phyloP scores from a whole-genome alignment of 2,888 invertebrate species.

The Cartodere bifasciata region DNA sequence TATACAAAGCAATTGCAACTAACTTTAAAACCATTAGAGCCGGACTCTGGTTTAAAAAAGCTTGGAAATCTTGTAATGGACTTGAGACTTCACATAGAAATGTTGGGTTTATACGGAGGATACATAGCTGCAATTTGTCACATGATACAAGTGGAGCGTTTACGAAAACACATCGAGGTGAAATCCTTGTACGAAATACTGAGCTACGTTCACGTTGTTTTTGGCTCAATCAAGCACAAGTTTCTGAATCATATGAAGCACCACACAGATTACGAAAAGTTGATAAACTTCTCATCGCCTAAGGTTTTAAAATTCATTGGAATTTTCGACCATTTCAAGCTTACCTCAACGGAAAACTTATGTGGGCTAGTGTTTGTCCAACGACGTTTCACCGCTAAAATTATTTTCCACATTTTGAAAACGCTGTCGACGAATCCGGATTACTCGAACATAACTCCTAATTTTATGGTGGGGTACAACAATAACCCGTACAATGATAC shows the following conservation, averaged over 20 bases:
- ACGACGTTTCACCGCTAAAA: slow-evolving; percentile 61
- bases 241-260: slow-evolving; percentile 40
- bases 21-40: slow-evolving; percentile 21
- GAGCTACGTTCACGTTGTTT: slow-evolving; percentile 31
- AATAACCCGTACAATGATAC: slow-evolving; percentile 43
- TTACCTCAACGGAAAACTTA: slow-evolving; percentile 35
- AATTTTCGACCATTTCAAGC: slow-evolving; percentile 46
- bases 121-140: slow-evolving; percentile 44
- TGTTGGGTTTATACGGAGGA: slow-evolving; percentile 47
- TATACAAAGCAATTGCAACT: too few relatives aligned
- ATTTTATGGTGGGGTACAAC: slow-evolving; percentile 61
- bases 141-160: slow-evolving; percentile 45
- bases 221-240: slow-evolving; percentile 37
- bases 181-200: slow-evolving; percentile 18
- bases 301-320: slow-evolving; percentile 51
- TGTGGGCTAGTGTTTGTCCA: slow-evolving; percentile 62
- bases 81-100: slow-evolving; percentile 34
- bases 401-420: slow-evolving; percentile 55
- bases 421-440: slow-evolving; percentile 37
- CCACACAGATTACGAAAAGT: slow-evolving; percentile 33
- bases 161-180: slow-evolving; percentile 19
- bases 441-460: slow-evolving; percentile 48
- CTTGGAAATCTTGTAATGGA: slow-evolving; percentile 24
- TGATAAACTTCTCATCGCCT: slow-evolving; percentile 47
- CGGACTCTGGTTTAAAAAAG: slow-evolving; percentile 21